Evolutionary conservation across 2,888 invertebrate species (phyloP), one percentile per base, ranked within the genome.

Genomic region (Arctia plantaginis): DNA sequence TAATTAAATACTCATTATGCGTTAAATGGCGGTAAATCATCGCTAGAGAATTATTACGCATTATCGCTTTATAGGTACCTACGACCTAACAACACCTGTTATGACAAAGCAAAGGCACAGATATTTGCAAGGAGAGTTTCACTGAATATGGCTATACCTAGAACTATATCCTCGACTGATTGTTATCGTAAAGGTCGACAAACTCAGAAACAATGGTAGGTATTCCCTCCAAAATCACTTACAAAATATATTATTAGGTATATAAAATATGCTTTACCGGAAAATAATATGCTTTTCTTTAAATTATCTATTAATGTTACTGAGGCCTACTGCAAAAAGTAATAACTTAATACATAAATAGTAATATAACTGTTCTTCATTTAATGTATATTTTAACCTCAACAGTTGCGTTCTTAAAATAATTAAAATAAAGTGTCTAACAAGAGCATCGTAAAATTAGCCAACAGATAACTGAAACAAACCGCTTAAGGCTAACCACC

Each of bases 401-500:
- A 33, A 44, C 20, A 27, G 41, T n/a, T 20, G 66, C 73, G 33
- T 44, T 59, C 30, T 33, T 69, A 41, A 27, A 62, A 66, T 70
- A 71, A 71, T 74, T 71, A 74, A 71, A 71, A 55, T 55, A 69
- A 71, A 72, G 66, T n/a, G 33, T 70, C 41, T 55, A 68, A 71
- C 70, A 47, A 72, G 69, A 64, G 6, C 59, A 70, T 39, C 47
- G 69, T 66, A 39, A 67, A 73, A 59, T 70, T 71, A 68, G 51
- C 59, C 69, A 71, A 69, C 62, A 39, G 62, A 66, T 73, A 73
- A 72, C 71, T 55, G n/a, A 75, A 80, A 77, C 41, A 73, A 79
- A 79, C 73, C 75, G 41, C 74, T 75, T 75, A 80, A 86, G 85
- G 84, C 79, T 84, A 81, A 80, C 79, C 77, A 68, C 75, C 82